Evolutionary conservation across 2,113 vertebrate genomes (phyloP).

Genomic region (Etheostoma spectabile): DNA sequence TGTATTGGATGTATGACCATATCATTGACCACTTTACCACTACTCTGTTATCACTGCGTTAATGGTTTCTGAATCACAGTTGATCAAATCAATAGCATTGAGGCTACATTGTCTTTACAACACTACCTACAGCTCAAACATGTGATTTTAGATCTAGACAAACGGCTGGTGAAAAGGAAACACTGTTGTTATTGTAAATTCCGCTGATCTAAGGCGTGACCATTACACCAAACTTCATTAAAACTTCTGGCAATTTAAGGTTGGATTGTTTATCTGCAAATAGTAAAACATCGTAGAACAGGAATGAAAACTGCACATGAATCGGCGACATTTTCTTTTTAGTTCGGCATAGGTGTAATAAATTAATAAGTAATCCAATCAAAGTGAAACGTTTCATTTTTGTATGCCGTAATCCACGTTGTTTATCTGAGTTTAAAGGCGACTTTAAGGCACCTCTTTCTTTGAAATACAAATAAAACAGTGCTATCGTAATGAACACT

Average conservation of each 20-base stretch:
- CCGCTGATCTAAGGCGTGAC: background rate
- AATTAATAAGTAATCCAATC: background rate
- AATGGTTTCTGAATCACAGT: background rate
- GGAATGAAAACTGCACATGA: rapidly evolving
- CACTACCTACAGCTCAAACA: conserved; percentile 9
- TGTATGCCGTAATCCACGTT: rapidly evolving
- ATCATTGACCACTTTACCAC: background rate
- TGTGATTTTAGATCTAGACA: conserved; percentile 15
- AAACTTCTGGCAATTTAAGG: background rate
- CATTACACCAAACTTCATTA: background rate
- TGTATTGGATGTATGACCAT: background rate
- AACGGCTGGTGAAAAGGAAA: background rate
- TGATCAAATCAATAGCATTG: background rate
- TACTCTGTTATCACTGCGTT: background rate
- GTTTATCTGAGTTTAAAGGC: background rate
- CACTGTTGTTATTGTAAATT: background rate
- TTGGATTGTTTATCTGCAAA: rapidly evolving
- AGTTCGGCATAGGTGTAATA: conserved; percentile 4
- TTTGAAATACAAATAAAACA: background rate
- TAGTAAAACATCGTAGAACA: rapidly evolving
- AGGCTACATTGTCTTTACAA: background rate
- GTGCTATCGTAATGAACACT: background rate
- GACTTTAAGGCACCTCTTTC: rapidly evolving
- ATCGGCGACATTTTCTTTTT: background rate
- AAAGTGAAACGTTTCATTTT: background rate